Evolutionary conservation across 2,888 invertebrate species (phyloP).

Genomic region (Hesperia comma): DNA sequence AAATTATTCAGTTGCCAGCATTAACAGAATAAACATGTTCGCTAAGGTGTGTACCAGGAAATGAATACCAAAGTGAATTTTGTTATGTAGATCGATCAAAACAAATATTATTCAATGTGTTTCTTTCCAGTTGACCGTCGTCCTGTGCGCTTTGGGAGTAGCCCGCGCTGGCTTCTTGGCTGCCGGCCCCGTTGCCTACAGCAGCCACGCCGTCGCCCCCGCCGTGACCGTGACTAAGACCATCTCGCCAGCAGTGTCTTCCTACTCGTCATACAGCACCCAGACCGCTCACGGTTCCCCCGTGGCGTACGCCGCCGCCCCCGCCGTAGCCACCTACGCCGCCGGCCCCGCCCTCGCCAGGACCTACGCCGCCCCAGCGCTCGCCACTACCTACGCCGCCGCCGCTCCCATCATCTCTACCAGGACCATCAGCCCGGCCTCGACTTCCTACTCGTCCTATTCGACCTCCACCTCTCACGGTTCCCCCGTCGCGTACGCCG

Average conservation of each 20-base stretch:
- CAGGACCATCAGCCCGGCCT: conserved; percentile 57
- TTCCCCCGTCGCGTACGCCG: conserved; percentile 62
- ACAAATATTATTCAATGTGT: conserved; percentile 30
- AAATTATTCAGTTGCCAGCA: conserved; percentile 82
- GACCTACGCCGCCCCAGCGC: conserved; percentile 57
- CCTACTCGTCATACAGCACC: conserved; percentile 58
- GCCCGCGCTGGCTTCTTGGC: conserved; percentile 82
- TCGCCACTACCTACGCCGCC: conserved; percentile 49
- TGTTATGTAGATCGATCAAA: background rate
- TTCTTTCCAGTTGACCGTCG: conserved; percentile 77
- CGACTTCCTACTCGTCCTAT: conserved; percentile 61
- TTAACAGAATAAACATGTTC: conserved; percentile 79
- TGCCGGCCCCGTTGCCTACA: conserved; percentile 77
- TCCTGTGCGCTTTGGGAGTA: conserved; percentile 84
- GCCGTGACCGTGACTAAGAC: conserved; percentile 67
- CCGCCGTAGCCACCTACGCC: conserved; percentile 51
- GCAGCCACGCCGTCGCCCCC: conserved; percentile 68
- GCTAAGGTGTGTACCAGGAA: conserved; percentile 69
- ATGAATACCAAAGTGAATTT: conserved; percentile 11
- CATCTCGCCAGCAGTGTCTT: conserved; percentile 65
- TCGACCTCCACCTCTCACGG: conserved; percentile 61
- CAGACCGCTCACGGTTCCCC: conserved; percentile 57
- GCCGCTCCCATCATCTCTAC: conserved; percentile 53
- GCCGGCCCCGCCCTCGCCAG: conserved; percentile 57
- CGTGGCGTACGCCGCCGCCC: conserved; percentile 54